Base-by-base conservation (phyloP, 2,113 vertebrate genomes). In the Glaucomys volans region DNA sequence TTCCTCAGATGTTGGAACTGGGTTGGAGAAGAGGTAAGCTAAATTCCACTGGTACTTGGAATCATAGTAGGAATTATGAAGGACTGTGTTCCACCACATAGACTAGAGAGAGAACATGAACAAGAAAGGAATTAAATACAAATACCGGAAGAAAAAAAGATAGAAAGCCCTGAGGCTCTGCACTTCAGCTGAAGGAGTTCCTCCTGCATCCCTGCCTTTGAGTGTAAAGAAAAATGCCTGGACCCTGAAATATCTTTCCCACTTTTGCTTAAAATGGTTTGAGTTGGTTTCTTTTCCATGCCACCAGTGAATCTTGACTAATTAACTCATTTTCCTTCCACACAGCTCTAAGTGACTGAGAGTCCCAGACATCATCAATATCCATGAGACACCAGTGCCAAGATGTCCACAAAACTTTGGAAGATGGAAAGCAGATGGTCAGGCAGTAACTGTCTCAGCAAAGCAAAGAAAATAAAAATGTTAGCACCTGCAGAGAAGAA, bases 1-100 rank as follows among this genome's bases (percentile, higher is more conserved):
- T 90, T 90, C 64, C 37, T 95, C 47, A 79, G 57, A 83, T 42
- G 90, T 30, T 95, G 91, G 57, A 66, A 76, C 32, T 47, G 59
- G 42, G 30, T 77, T n/a, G 22, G 54, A 90, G 50, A 64, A 28
- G 32, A 66, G 52, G 54, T 26, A 40, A 67, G 13, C 66, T 91
- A 86, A 86, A 89, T 82, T 24, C 69, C 42, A 32, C 18, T 24
- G 16, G 50, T 77, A 72, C 66, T 37, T 93, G 35, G 59, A 85
- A 75, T 81, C 42, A 8, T 2, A 57, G 28, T 12, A 44, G 74
- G 62, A 64, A 13, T 40, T 40, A 1, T 44, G 62, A 93, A n/a
- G 30, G 67, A 67, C 30, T 35, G 8, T 44, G 32, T 59, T 37
- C 32, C 5, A 76, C 42, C 69, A 87, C 44, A 54, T 4, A 17